A percentile compares a stretch with the other conserved stretches of the same genome.
Conservation (phyloP, 2,797 vertebrate species). For the Gambusia yucatana region DNA sequence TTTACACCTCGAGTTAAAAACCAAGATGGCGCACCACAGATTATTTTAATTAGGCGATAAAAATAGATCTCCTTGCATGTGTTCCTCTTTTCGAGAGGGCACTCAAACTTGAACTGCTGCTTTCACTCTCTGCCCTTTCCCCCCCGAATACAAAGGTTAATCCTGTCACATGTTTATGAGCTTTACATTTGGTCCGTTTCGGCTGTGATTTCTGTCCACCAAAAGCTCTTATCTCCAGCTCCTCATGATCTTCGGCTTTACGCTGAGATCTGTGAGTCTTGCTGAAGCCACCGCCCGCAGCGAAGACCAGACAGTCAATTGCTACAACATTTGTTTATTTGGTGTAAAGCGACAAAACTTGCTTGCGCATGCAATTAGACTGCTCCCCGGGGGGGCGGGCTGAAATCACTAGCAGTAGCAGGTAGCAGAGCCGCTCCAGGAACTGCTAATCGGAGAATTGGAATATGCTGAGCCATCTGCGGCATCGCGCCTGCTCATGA, state of each 20-base stretch:
- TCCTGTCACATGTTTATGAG: conserved; percentile 37
- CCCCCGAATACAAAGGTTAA: conserved; percentile 24
- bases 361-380: conserved; percentile 66
- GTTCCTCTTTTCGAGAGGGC: background rate
- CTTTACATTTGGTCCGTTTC: conserved; percentile 21
- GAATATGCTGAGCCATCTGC: conserved; percentile 73
- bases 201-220: conserved; percentile 13
- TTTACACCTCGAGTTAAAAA: background rate
- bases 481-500: conserved; percentile 31
- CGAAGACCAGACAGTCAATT: conserved; percentile 12
- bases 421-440: conserved; percentile 40
- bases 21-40: background rate
- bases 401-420: conserved; percentile 25
- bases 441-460: conserved; percentile 12
- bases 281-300: conserved; percentile 10
- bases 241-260: conserved; percentile 33
- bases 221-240: conserved; percentile 24
- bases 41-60: conserved; percentile 8
- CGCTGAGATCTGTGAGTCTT: conserved; percentile 2
- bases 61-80: background rate
- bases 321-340: conserved; percentile 20
- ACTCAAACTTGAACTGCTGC: background rate
- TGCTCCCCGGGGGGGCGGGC: conserved; percentile 34
- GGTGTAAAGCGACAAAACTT: conserved; percentile 63
- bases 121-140: background rate